Evolutionary conservation across 2,113 vertebrate genomes (phyloP).

Genomic region (Ondatra zibethicus): DNA sequence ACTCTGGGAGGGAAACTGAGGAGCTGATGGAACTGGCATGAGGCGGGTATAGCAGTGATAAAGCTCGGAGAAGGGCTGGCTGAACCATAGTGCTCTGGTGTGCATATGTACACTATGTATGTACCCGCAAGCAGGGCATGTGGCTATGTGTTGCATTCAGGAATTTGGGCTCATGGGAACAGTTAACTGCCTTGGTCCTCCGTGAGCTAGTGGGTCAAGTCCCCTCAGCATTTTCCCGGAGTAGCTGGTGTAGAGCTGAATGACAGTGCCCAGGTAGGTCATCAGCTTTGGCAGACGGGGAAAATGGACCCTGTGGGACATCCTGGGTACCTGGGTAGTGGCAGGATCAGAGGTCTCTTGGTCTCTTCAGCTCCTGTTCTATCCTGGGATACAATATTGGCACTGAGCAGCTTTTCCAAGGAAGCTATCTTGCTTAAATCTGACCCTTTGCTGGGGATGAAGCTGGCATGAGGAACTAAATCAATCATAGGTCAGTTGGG

Average conservation of each 20-base stretch:
- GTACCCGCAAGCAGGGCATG: no score
- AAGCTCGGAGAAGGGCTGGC: background rate
- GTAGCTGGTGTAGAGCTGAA: background rate
- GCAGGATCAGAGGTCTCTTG: background rate
- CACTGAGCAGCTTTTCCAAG: background rate
- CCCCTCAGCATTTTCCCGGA: background rate
- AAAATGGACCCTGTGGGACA: background rate
- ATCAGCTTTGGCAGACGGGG: background rate
- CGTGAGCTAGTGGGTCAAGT: background rate
- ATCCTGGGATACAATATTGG: rapidly evolving
- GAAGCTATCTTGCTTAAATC: background rate
- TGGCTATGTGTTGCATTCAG: no score
- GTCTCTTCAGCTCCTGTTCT: background rate
- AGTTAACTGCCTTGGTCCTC: background rate
- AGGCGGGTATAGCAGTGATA: no score
- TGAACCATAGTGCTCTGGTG: background rate
- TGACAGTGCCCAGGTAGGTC: background rate
- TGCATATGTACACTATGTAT: rapidly evolving
- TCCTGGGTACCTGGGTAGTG: background rate
- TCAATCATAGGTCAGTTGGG: background rate
- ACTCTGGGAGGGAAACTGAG: background rate
- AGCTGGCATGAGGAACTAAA: background rate
- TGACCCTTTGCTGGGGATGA: background rate
- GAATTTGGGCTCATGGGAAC: background rate
- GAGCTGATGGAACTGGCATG: background rate